A percentile compares a stretch with the other conserved stretches of the same genome.
phyloP scores from a whole-genome alignment of 2,113 vertebrate genomes.

The Zosterops lateralis region DNA sequence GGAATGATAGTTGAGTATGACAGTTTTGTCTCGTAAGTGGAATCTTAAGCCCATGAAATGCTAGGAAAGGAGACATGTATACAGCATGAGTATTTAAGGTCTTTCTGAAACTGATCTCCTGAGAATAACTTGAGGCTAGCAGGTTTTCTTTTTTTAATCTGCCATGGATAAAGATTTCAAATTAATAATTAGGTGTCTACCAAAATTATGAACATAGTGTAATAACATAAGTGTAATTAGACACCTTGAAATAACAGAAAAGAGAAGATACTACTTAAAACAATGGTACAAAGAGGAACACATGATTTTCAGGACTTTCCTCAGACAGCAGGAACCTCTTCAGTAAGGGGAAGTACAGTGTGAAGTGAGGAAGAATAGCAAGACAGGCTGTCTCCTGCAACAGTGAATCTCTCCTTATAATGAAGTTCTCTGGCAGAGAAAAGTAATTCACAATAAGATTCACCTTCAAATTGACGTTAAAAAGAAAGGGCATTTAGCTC shows the following conservation, averaged over 20 bases:
- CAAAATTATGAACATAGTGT: neutral
- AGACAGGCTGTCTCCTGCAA: neutral
- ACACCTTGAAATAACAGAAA: neutral
- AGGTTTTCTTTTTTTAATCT: neutral
- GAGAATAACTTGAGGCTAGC: neutral
- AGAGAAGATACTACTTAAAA: neutral
- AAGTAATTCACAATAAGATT: neutral
- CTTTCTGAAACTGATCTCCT: neutral
- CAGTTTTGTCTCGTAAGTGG: neutral
- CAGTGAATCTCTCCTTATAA: neutral
- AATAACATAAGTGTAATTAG: neutral
- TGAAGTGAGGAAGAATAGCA: neutral
- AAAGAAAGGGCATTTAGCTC: neutral
- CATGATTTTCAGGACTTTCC: neutral
- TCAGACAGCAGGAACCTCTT: neutral
- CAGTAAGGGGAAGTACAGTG: neutral
- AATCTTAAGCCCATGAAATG: neutral
- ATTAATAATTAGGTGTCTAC: neutral
- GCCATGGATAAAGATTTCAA: neutral
- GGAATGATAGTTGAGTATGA: neutral
- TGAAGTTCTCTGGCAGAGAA: neutral
- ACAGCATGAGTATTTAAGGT: neutral
- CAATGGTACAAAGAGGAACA: neutral
- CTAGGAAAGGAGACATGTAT: neutral
- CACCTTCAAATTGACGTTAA: conserved; percentile 9